Evolutionary conservation across 2,888 invertebrate genomes (phyloP).

Genomic region (Iselma pallidipennis): DNA sequence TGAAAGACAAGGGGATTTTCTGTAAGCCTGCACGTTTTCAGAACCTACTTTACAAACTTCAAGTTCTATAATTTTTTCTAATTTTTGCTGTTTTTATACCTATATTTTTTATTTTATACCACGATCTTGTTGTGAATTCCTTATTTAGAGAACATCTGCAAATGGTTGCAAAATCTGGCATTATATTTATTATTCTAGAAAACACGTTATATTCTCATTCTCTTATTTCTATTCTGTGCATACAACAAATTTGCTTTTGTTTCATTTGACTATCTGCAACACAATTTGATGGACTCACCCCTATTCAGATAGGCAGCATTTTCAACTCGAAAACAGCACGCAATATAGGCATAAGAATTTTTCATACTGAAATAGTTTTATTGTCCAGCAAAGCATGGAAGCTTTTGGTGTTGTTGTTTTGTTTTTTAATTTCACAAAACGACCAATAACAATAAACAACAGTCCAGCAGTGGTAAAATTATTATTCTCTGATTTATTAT

Average conservation of each 20-base stretch:
- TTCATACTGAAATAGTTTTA: not conserved
- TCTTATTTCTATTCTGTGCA: not conserved
- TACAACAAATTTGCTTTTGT: not conserved
- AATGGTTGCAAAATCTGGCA: not conserved
- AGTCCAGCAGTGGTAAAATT: conserved; percentile 4
- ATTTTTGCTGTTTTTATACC: too few relatives aligned
- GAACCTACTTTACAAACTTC: not conserved
- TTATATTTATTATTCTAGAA: not conserved
- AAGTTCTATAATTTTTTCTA: not conserved
- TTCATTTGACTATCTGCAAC: not conserved
- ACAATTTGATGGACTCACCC: not conserved
- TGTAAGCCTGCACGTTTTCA: not conserved
- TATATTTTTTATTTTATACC: not conserved
- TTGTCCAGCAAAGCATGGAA: not conserved
- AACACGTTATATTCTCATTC: not conserved
- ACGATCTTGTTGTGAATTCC: not conserved
- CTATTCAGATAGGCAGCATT: not conserved
- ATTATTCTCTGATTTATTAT: conserved; percentile 23
- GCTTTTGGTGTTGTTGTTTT: not conserved
- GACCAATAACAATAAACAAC: not conserved
- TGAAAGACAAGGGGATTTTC: not conserved
- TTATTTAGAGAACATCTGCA: not conserved
- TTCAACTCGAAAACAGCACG: not conserved
- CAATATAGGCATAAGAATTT: not conserved
- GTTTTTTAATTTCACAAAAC: not conserved